These are phyloP conservation scores for Pseudorhiza aurosa DNA, from an alignment of 30 jellyfish, hydroid and myxozoan species.

Conservation along the genomic window DNA sequence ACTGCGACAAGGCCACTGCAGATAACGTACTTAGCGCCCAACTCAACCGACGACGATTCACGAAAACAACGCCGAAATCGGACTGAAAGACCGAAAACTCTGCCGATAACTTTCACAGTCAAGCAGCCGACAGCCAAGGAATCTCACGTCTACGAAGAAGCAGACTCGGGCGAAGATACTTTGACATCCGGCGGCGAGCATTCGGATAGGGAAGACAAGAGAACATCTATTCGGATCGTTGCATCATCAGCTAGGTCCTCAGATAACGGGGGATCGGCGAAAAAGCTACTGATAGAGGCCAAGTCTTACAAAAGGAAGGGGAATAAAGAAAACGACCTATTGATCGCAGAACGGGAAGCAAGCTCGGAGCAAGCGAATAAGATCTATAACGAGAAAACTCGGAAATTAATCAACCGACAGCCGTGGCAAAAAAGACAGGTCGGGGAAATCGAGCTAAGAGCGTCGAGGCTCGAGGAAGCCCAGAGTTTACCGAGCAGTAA, in stretches of 20 bases:
- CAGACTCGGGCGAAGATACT: constrained; percentile 33
- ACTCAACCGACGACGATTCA: constrained; percentile 7
- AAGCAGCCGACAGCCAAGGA: constrained; percentile 6
- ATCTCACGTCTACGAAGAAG: not conserved
- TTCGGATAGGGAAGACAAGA: constrained; percentile 12
- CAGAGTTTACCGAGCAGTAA: constrained; percentile 20
- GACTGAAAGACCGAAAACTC: constrained; percentile 44
- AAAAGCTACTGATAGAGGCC: constrained; percentile 45
- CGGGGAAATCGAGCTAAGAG: constrained; percentile 3
- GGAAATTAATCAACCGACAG: constrained; percentile 14
- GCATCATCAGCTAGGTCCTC: constrained; percentile 39
- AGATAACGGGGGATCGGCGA: constrained; percentile 5
- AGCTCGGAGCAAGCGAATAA: constrained; percentile 2
- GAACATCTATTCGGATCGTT: constrained; percentile 62
- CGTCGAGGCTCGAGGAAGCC: not conserved
- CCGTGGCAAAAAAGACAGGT: not conserved
- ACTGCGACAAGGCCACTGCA: constrained; percentile 11
- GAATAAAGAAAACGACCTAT: not conserved
- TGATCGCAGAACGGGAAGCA: not conserved
- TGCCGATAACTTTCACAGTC: constrained; percentile 41
- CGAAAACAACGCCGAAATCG: constrained; percentile 28
- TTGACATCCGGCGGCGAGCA: constrained; percentile 42
- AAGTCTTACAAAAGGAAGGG: constrained; percentile 40
- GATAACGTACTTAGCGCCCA: constrained; percentile 5
- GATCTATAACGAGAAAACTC: constrained; percentile 30